These are phyloP conservation scores for Ormyrus labotus DNA, from an alignment of 2,888 invertebrate species.

Conservation along the genomic window DNA sequence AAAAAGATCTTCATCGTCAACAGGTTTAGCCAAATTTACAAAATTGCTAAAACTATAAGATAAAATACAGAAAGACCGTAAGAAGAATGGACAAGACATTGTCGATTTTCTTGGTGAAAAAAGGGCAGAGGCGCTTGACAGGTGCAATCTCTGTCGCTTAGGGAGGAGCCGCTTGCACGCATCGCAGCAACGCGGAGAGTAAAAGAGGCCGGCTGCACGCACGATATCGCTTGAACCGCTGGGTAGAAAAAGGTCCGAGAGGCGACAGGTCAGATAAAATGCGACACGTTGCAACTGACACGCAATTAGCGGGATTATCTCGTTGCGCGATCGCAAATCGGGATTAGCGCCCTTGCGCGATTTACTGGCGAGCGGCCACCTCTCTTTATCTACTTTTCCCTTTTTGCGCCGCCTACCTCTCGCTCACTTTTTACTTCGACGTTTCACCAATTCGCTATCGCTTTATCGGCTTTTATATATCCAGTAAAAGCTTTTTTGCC, in stretches of 20 bases:
- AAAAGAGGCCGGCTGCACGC: not conserved
- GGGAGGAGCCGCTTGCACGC: not conserved
- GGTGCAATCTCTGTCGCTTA: not conserved
- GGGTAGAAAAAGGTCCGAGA: conserved; percentile 18
- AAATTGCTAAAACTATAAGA: too few relatives aligned
- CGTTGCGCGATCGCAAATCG: conserved; percentile 56
- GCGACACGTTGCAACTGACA: conserved; percentile 63
- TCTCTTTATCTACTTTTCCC: conserved; percentile 21
- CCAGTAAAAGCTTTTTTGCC: conserved; percentile 40
- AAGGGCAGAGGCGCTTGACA: not conserved
- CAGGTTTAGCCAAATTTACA: too few relatives aligned
- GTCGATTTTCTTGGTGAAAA: too few relatives aligned
- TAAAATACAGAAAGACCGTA: too few relatives aligned
- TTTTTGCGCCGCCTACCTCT: not conserved
- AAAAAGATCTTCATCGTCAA: too few relatives aligned
- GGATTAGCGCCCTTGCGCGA: conserved; percentile 54
- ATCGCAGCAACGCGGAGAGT: not conserved
- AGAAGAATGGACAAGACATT: too few relatives aligned
- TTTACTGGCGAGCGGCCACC: conserved; percentile 49
- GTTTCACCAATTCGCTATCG: conserved; percentile 34
- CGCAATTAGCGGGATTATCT: conserved; percentile 63
- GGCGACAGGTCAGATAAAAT: conserved; percentile 63
- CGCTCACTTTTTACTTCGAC: conserved; percentile 10
- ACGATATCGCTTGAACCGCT: not conserved
- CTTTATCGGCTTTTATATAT: conserved; percentile 47